Evolutionary conservation across 2,888 invertebrate species (phyloP).

Genomic region (Netelia melanura): DNA sequence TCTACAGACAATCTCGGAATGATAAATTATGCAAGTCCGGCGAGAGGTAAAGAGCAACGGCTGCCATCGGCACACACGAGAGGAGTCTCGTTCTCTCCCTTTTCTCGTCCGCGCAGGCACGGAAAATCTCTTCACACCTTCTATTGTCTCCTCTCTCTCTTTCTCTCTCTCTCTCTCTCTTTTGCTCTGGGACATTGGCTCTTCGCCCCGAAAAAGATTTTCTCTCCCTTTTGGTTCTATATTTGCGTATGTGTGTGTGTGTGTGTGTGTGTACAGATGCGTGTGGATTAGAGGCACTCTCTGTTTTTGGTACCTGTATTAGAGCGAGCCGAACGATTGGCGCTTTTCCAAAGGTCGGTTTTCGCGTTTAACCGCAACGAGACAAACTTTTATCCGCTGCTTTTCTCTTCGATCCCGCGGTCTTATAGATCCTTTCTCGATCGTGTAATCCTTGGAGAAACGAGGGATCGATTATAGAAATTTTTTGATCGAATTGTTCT

Average conservation of each 20-base stretch:
- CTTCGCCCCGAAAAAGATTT: constrained; percentile 68
- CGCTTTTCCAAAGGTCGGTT: constrained; percentile 75
- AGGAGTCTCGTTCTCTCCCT: constrained; percentile 17
- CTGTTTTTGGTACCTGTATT: constrained; percentile 13
- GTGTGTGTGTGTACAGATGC: neutral
- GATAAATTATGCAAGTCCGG: constrained; percentile 75
- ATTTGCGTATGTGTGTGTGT: too few relatives aligned
- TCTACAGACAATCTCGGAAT: constrained; percentile 3
- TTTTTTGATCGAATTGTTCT: too few relatives aligned
- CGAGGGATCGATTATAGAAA: too few relatives aligned
- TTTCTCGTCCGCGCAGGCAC: constrained; percentile 21
- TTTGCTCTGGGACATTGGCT: constrained; percentile 21
- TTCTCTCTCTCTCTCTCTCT: constrained; percentile 10
- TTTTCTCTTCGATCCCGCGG: constrained; percentile 13
- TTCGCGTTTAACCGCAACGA: constrained; percentile 72
- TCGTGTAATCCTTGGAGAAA: neutral
- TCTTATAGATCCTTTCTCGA: constrained; percentile 7
- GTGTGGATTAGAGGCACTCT: neutral
- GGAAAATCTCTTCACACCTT: constrained; percentile 5
- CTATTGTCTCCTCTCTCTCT: neutral
- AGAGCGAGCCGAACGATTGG: constrained; percentile 70
- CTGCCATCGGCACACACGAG: constrained; percentile 69
- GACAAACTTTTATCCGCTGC: constrained; percentile 56
- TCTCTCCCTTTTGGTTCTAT: neutral
- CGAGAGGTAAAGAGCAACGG: constrained; percentile 65